Evolutionary conservation across 2,113 vertebrate genomes (phyloP), one percentile per base, ranked within the genome.

Genomic region (Alligator mississippiensis): DNA sequence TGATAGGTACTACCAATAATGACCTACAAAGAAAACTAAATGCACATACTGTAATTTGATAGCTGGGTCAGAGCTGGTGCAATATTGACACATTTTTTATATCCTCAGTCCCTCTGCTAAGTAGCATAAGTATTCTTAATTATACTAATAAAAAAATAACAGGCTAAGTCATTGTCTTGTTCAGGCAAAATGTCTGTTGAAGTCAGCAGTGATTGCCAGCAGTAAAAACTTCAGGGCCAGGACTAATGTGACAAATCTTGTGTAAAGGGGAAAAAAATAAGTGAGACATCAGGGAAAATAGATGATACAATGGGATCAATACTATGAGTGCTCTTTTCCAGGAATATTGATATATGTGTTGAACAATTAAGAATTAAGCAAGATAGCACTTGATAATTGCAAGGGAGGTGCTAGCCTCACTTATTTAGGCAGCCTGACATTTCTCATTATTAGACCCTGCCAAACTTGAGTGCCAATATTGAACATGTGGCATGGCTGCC

Each of bases 111-210:
- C 75, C 74, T 93, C 11, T 47, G 47, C 47, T 47, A 14, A 91
- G 74, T 21, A 22, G 66, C 80, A 90, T 80, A 30, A 28, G 61
- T 84, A 57, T 90, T 47, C 47, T 47, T 94, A 82, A 78, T 19
- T 66, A 84, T 87, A 80, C 88, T 76, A 92, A 87, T 91, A 78
- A 38, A 86, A 80, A 95, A 95, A 59, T 90, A 92, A 88, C 79
- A 3, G 1, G 62, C 55, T 7, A 83, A 90, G 82, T 76, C 57
- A 7, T 28, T 87, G 88, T 94, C 77, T 93, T 93, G 60, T 77
- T 80, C 27, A 78, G 80, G 57, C 58, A 66, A 80, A 80, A 15
- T 91, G 62, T 60, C 27, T 91, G 15, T 47, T 62, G 47, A 66
- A 82, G 10, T 58, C 87, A 55, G 80, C 61, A 75, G 72, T 0